phyloP scores from a whole-genome alignment of 2,888 invertebrate species.

The Lypha dubia region DNA sequence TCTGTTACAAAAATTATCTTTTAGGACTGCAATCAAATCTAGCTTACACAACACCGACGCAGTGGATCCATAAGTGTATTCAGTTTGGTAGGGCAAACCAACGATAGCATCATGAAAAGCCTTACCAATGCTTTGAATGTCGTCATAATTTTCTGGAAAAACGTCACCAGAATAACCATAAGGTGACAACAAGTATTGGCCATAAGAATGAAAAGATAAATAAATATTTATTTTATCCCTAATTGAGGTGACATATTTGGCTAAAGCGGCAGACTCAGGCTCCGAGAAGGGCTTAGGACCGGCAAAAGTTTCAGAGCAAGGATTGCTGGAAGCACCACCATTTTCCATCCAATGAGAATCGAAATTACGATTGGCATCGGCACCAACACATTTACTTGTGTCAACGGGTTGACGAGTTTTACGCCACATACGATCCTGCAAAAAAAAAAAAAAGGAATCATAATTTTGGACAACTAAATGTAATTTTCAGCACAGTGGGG shows the following conservation, averaged over 20 bases:
- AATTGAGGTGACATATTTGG: conserved; percentile 83
- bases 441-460: not conserved
- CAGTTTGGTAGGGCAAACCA: conserved; percentile 83
- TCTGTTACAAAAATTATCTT: not conserved
- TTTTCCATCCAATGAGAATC: conserved; percentile 79
- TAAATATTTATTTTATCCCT: conserved; percentile 84
- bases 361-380: conserved; percentile 83
- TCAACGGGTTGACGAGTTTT: conserved; percentile 86
- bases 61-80: conserved; percentile 85
- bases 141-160: conserved; percentile 84
- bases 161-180: conserved; percentile 84
- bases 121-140: conserved; percentile 84
- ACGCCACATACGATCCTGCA: conserved; percentile 86
- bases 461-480: not conserved
- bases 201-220: conserved; percentile 87
- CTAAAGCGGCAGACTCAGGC: conserved; percentile 84
- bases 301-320: conserved; percentile 83
- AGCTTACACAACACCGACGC: conserved; percentile 85
- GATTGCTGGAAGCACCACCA: conserved; percentile 84
- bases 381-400: conserved; percentile 79
- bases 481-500: too few species aligned
- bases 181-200: conserved; percentile 86
- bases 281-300: conserved; percentile 86
- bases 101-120: conserved; percentile 84
- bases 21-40: not conserved